Evolutionary conservation across 2,888 invertebrate genomes (phyloP).

Genomic region (Lithophane socia): DNA sequence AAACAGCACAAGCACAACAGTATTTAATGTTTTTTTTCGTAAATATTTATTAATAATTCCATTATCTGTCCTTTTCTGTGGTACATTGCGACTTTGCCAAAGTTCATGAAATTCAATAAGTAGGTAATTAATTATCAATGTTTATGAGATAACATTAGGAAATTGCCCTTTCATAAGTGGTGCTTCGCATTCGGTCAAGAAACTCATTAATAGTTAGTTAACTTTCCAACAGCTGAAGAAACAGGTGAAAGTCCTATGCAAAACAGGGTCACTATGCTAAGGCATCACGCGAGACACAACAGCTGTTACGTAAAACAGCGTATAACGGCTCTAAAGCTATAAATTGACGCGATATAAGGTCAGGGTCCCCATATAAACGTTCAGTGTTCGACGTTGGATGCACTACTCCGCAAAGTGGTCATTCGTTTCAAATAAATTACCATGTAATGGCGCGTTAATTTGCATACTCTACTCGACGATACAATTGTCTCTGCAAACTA

Average conservation of each 20-base stretch:
- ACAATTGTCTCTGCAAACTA: constrained; percentile 69
- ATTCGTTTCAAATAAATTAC: constrained; percentile 91
- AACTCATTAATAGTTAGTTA: constrained; percentile 67
- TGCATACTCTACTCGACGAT: constrained; percentile 86
- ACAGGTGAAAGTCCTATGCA: constrained; percentile 84
- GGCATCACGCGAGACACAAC: constrained; percentile 80
- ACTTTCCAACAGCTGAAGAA: constrained; percentile 73
- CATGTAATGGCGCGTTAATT: constrained; percentile 90
- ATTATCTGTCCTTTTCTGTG: constrained; percentile 2
- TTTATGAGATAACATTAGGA: constrained; percentile 58
- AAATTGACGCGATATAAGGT: constrained; percentile 90
- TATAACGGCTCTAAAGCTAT: constrained; percentile 87
- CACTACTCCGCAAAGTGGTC: constrained; percentile 90
- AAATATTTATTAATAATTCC: constrained; percentile 35
- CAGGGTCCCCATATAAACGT: constrained; percentile 89
- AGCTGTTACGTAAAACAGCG: constrained; percentile 88
- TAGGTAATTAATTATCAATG: constrained; percentile 38
- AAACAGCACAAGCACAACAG: not conserved
- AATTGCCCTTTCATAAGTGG: constrained; percentile 44
- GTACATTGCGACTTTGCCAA: constrained; percentile 13
- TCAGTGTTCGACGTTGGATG: constrained; percentile 85
- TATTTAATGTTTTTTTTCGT: constrained; percentile 1
- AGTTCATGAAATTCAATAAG: constrained; percentile 49
- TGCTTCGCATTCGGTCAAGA: constrained; percentile 54
- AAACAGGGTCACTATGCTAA: constrained; percentile 82